A percentile compares a stretch with the other conserved stretches of the same genome.
phyloP scores from a whole-genome alignment of 1,140 invertebrate genomes.

The Drosophila gunungcola region DNA sequence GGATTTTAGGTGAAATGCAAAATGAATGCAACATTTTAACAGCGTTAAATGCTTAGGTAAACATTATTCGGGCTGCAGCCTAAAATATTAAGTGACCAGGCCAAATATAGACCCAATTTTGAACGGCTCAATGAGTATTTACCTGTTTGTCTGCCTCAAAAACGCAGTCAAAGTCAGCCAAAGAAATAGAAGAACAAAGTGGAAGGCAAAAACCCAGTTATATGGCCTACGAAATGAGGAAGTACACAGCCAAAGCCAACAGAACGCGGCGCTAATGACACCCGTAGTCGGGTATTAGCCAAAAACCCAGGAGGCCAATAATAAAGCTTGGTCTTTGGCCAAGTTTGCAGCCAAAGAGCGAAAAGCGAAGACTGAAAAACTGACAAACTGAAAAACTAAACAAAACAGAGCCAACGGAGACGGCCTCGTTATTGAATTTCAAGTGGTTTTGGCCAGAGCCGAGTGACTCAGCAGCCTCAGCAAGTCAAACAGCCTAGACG shows the following conservation, averaged over 20 bases:
- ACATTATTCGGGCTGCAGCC: background rate
- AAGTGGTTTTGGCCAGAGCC: constrained; percentile 45
- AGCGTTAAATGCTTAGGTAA: constrained; percentile 7
- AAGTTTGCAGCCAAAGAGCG: constrained; percentile 29
- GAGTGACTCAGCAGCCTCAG: constrained; percentile 34
- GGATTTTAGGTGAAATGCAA: background rate
- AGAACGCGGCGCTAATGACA: constrained; percentile 48
- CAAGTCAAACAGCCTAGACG: constrained; percentile 6
- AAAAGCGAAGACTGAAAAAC: constrained; percentile 41
- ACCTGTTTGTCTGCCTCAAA: constrained; percentile 3
- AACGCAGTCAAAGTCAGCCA: constrained; percentile 37
- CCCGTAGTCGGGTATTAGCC: constrained; percentile 7
- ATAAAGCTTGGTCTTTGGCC: constrained; percentile 18
- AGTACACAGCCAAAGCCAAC: constrained; percentile 24
- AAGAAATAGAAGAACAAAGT: constrained; percentile 21
- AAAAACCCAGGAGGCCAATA: constrained; percentile 27
- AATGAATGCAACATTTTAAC: background rate
- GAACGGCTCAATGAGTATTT: constrained; percentile 17
- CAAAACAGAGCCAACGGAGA: constrained; percentile 33
- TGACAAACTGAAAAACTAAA: constrained; percentile 24
- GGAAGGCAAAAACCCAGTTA: constrained; percentile 26
- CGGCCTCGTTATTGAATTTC: constrained; percentile 78
- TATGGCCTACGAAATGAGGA: constrained; percentile 35
- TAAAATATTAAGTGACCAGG: constrained; percentile 6
- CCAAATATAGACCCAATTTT: constrained; percentile 16